Percentiles rank a stretch among this genome's conserved stretches.
phyloP scores from a whole-genome alignment of 2,797 vertebrate genomes.

The Pseudochirops cupreus region DNA sequence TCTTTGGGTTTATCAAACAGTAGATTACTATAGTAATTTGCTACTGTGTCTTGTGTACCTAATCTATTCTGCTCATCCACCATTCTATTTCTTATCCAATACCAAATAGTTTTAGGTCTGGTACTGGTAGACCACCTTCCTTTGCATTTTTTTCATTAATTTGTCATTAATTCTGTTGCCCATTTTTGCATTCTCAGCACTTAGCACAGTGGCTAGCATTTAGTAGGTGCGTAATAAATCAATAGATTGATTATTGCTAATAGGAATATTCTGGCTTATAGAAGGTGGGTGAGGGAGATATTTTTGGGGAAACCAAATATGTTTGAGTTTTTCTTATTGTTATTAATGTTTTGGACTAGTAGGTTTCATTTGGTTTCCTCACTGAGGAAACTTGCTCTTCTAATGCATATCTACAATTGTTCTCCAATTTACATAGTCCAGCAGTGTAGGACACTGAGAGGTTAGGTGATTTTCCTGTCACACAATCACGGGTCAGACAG shows the following conservation, averaged over 20 bases:
- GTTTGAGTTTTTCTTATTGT: neutral
- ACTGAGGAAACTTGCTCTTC: neutral
- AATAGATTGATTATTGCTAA: neutral
- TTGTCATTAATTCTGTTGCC: neutral
- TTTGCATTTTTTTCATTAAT: neutral
- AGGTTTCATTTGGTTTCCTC: neutral
- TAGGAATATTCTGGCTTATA: neutral
- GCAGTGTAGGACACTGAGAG: neutral
- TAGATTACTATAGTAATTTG: neutral
- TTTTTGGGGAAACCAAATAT: neutral
- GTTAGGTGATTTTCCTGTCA: neutral
- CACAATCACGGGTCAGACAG: neutral
- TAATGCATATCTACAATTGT: neutral
- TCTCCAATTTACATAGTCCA: neutral
- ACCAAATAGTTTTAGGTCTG: neutral
- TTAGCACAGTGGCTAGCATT: neutral
- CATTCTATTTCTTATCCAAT: neutral
- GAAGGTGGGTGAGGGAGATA: neutral
- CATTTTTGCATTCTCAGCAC: neutral
- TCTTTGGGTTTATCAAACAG: neutral
- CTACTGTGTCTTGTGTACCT: neutral
- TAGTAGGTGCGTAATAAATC: neutral
- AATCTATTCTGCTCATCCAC: neutral
- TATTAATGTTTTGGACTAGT: neutral
- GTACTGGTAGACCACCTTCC: neutral